Evolutionary conservation across 64 coral and sea anemone genomes (phyloP).

Genomic region (Actinia tenebrosa): DNA sequence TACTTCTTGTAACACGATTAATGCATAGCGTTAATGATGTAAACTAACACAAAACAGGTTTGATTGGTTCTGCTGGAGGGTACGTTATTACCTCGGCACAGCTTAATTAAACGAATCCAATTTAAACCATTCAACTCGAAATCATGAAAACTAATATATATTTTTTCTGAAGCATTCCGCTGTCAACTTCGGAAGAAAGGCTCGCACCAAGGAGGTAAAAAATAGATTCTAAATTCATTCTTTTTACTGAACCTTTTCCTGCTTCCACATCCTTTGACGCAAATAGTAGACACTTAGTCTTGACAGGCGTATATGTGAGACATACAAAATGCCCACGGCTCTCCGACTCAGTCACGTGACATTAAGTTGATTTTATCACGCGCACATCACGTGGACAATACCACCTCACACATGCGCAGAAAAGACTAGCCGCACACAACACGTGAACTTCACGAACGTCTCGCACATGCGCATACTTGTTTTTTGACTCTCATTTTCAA

Average conservation of each 20-base stretch:
- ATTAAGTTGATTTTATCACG: background rate
- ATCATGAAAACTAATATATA: slow-evolving; percentile 7
- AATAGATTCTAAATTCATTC: slow-evolving; percentile 24
- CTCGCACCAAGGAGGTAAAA: slow-evolving; percentile 63
- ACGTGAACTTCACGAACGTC: background rate
- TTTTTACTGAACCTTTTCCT: slow-evolving; percentile 14
- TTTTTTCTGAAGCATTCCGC: slow-evolving; percentile 63
- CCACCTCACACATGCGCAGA: background rate
- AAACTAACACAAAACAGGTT: background rate
- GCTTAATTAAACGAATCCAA: slow-evolving; percentile 13
- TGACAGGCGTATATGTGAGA: background rate
- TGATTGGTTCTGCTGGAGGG: background rate
- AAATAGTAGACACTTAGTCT: background rate
- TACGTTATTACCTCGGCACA: background rate
- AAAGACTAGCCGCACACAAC: too few species aligned
- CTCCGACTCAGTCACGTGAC: background rate
- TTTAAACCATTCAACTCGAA: slow-evolving; percentile 3
- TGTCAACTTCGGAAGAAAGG: slow-evolving; percentile 95
- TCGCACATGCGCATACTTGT: background rate
- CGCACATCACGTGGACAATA: background rate
- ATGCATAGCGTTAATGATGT: background rate
- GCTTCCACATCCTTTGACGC: slow-evolving; percentile 1
- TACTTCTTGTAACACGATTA: background rate
- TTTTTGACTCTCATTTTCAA: background rate
- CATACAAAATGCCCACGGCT: background rate